phyloP scores from a whole-genome alignment of 2,888 invertebrate genomes.

The Gastracanthus pulcherrimus region DNA sequence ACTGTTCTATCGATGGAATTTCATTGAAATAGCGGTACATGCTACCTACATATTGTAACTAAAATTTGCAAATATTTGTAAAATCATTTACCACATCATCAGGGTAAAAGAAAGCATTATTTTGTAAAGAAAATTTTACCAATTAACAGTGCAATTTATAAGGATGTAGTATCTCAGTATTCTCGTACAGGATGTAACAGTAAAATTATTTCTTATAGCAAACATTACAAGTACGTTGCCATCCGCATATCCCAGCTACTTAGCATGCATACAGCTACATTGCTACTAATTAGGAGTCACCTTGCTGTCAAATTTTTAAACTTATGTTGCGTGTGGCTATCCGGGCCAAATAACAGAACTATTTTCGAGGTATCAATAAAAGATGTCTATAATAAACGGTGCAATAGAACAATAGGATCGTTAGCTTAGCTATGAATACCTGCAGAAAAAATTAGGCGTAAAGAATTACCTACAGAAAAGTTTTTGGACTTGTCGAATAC shows the following conservation, averaged over 20 bases:
- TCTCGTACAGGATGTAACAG: neutral
- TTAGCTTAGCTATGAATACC: too few relatives aligned
- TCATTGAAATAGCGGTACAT: neutral
- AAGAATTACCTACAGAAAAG: too few relatives aligned
- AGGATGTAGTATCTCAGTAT: too few relatives aligned
- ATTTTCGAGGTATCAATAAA: too few relatives aligned
- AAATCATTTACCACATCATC: neutral
- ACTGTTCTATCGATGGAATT: neutral
- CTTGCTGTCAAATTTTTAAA: slow-evolving; percentile 8
- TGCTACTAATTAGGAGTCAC: neutral
- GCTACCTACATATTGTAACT: neutral
- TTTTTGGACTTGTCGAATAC: too few relatives aligned
- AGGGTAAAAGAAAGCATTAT: too few relatives aligned
- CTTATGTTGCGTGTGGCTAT: neutral
- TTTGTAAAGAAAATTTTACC: too few relatives aligned
- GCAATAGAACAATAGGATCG: too few relatives aligned
- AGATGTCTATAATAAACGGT: neutral
- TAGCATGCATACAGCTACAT: neutral
- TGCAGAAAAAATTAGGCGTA: too few relatives aligned
- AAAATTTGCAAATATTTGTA: neutral
- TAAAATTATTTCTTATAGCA: neutral
- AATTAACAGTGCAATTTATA: too few relatives aligned
- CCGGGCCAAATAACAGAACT: slow-evolving; percentile 2
- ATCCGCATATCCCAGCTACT: neutral
- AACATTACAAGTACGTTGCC: neutral